Conservation (phyloP, 2,888 invertebrate species). For the Prosopocoilus inquinatus region DNA sequence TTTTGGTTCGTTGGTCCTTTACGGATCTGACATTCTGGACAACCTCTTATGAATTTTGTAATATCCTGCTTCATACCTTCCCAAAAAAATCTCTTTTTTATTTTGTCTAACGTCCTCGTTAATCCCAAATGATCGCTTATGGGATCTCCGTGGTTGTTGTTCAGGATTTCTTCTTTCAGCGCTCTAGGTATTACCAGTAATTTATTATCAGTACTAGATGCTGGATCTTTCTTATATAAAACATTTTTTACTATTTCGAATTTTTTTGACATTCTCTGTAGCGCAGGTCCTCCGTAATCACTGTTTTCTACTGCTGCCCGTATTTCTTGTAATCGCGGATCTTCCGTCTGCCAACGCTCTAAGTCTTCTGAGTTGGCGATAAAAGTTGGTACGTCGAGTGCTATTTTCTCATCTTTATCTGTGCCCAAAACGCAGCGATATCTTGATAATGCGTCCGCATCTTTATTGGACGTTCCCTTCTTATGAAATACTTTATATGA, state of each 20-base stretch:
- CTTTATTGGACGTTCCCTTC: slow-evolving; percentile 11
- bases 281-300: too few relatives aligned
- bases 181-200: slow-evolving; percentile 25
- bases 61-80: slow-evolving; percentile 7
- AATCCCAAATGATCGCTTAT: slow-evolving; percentile 25
- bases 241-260: neutral
- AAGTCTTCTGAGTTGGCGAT: too few relatives aligned
- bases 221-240: neutral
- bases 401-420: too few relatives aligned
- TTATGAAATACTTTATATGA: slow-evolving; percentile 19
- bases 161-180: slow-evolving; percentile 24
- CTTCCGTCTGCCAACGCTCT: too few relatives aligned
- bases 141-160: slow-evolving; percentile 22
- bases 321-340: neutral
- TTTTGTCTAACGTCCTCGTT: slow-evolving; percentile 22
- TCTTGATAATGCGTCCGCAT: slow-evolving; percentile 15
- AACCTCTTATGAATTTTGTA: slow-evolving; percentile 20
- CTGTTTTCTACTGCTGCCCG: too few relatives aligned
- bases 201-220: neutral
- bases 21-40: slow-evolving; percentile 27
- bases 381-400: too few relatives aligned
- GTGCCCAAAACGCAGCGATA: neutral
- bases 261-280: neutral
- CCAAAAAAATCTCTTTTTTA: slow-evolving; percentile 27
- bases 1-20: slow-evolving; percentile 17